Evolutionary conservation across 2,797 vertebrate species (phyloP).

Genomic region (Poeciliopsis turneri): DNA sequence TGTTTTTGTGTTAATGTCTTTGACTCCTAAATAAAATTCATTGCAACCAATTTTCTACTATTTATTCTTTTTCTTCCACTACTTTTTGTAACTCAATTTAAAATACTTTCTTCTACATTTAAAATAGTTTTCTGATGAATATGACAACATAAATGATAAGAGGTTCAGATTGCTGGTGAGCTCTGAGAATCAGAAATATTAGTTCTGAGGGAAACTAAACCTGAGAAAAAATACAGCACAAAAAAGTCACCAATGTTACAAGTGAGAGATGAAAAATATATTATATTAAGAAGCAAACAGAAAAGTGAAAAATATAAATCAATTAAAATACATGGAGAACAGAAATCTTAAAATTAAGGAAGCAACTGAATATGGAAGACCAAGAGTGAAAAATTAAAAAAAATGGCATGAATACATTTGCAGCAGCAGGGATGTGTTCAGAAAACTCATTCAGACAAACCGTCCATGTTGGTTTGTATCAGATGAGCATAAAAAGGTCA

Average conservation of each 20-base stretch:
- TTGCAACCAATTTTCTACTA: not conserved
- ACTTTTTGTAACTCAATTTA: not conserved
- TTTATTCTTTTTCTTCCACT: not conserved
- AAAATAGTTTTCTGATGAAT: not conserved
- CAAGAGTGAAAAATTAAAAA: not conserved
- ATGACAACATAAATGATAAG: not conserved
- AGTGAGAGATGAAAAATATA: not conserved
- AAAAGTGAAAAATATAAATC: not conserved
- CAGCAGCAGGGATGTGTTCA: slow-evolving; percentile 13
- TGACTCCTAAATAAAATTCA: not conserved
- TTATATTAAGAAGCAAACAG: not conserved
- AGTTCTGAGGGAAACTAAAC: not conserved
- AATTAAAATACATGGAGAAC: not conserved
- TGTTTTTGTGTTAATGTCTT: not conserved
- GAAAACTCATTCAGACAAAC: not conserved
- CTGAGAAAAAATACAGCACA: not conserved
- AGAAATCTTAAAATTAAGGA: not conserved
- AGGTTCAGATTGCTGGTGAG: not conserved
- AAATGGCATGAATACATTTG: not conserved
- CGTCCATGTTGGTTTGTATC: not conserved
- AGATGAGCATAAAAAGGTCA: not conserved
- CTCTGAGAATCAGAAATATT: not conserved
- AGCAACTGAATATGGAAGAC: not conserved
- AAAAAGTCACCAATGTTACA: not conserved
- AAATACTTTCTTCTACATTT: not conserved